Evolutionary conservation across 2,797 vertebrate genomes (phyloP).

Genomic region (Caiman crocodilus): DNA sequence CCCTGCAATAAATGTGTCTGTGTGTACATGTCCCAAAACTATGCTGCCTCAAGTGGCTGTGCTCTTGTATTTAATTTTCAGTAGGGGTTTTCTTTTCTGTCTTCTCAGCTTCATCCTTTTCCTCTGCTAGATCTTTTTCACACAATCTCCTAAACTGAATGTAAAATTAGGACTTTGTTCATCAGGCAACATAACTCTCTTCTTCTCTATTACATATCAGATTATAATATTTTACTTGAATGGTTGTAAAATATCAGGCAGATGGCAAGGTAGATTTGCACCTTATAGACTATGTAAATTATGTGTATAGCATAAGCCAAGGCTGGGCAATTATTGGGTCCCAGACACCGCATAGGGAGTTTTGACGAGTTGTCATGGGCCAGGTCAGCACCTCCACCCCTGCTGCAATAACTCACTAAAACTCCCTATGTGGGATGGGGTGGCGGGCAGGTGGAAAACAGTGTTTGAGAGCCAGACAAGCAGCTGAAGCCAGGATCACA

Average conservation of each 20-base stretch:
- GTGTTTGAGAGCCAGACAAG: too few relatives aligned
- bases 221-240: conserved; percentile 34
- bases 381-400: too few relatives aligned
- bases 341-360: too few relatives aligned
- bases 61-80: background rate
- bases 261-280: too few relatives aligned
- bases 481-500: too few relatives aligned
- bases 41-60: background rate
- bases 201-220: background rate
- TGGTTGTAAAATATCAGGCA: conserved; percentile 23
- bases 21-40: rapidly evolving
- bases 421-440: too few relatives aligned
- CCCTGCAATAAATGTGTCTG: background rate
- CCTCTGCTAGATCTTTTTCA: conserved; percentile 16
- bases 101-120: background rate
- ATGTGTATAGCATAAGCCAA: background rate
- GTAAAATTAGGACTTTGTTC: conserved; percentile 21
- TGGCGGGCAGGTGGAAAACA: too few relatives aligned
- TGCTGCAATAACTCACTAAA: too few relatives aligned
- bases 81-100: conserved; percentile 16
- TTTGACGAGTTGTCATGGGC: too few relatives aligned
- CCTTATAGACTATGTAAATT: too few relatives aligned
- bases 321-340: too few relatives aligned
- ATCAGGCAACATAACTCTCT: conserved; percentile 25
- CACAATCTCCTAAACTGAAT: conserved; percentile 2